Evolutionary conservation across 2,113 vertebrate species (phyloP).

Genomic region (Canis aureus): DNA sequence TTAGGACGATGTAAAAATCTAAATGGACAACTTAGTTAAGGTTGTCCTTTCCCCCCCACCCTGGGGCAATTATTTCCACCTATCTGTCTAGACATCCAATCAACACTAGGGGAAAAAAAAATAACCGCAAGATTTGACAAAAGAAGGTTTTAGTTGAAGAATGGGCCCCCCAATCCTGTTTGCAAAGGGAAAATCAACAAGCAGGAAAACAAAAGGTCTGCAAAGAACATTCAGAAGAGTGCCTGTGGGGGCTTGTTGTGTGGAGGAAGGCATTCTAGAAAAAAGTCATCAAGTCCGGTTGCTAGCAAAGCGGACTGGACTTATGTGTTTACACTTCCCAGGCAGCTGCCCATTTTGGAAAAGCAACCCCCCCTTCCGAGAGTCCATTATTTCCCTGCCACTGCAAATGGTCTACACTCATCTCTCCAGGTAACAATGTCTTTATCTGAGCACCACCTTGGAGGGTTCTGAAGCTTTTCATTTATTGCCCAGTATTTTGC

Average conservation of each 20-base stretch:
- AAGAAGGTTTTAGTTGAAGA: slow-evolving; percentile 52
- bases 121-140: slow-evolving; percentile 1
- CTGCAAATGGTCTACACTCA: background rate
- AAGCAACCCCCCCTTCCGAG: no score
- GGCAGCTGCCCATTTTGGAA: background rate
- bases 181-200: slow-evolving; percentile 65
- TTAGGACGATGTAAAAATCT: slow-evolving; percentile 12
- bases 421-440: background rate
- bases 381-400: background rate
- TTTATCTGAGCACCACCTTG: background rate
- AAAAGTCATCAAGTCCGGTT: background rate
- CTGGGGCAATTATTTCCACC: background rate
- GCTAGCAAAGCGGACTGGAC: background rate
- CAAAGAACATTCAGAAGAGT: background rate
- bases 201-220: slow-evolving; percentile 41
- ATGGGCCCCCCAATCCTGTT: background rate
- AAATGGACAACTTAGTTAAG: background rate
- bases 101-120: background rate
- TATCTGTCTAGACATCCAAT: slow-evolving; percentile 59
- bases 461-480: background rate
- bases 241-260: background rate
- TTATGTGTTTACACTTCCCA: background rate
- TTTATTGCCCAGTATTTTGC: background rate
- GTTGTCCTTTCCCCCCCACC: background rate
- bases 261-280: background rate